phyloP scores from a whole-genome alignment of 2,888 invertebrate genomes.

The Leptarthrus brevirostris region DNA sequence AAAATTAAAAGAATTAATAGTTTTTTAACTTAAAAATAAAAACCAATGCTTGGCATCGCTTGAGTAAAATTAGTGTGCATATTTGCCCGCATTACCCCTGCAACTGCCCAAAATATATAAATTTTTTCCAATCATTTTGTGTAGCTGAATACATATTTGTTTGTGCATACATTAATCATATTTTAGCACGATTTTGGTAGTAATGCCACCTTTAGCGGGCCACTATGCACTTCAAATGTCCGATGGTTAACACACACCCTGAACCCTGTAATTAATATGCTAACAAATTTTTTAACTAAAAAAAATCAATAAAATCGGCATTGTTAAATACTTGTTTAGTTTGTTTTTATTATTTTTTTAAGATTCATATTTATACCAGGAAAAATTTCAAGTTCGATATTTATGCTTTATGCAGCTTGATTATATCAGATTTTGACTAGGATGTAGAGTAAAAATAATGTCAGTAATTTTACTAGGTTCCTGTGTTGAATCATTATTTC shows the following conservation, averaged over 20 bases:
- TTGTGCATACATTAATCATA: not conserved
- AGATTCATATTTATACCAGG: too few relatives aligned
- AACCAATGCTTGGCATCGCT: slow-evolving; percentile 58
- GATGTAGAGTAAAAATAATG: too few relatives aligned
- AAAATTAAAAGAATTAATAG: slow-evolving; percentile 22
- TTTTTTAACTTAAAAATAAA: slow-evolving; percentile 38
- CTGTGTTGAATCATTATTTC: too few relatives aligned
- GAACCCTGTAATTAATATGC: slow-evolving; percentile 45
- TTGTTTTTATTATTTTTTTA: too few relatives aligned
- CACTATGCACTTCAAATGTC: slow-evolving; percentile 60
- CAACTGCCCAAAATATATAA: not conserved
- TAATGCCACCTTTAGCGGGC: slow-evolving; percentile 5
- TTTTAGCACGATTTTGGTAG: not conserved
- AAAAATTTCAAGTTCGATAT: too few relatives aligned
- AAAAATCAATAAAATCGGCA: too few relatives aligned
- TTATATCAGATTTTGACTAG: too few relatives aligned
- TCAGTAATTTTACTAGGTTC: too few relatives aligned
- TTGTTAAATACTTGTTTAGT: too few relatives aligned
- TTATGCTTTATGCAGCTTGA: too few relatives aligned
- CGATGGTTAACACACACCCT: slow-evolving; percentile 66
- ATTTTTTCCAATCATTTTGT: not conserved
- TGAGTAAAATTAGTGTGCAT: slow-evolving; percentile 58
- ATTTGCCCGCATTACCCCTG: slow-evolving; percentile 53
- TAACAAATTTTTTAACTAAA: not conserved
- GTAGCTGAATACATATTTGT: not conserved